These are phyloP conservation scores for Thumatha senex DNA, from an alignment of 2,888 invertebrate species.

Conservation along the genomic window DNA sequence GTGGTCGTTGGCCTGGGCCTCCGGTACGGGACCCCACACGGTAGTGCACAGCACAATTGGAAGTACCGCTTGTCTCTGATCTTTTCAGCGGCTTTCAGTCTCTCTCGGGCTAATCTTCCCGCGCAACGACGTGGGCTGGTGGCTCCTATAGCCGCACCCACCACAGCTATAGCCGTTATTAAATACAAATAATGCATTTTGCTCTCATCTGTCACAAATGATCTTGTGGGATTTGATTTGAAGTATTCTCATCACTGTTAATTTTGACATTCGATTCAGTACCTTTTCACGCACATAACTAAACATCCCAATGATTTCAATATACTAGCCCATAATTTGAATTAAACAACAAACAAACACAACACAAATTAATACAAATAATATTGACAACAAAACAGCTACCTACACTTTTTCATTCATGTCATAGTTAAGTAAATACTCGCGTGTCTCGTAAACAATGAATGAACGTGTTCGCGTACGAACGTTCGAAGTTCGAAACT, in stretches of 20 bases:
- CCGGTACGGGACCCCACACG: slow-evolving; percentile 53
- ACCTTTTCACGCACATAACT: too few species aligned
- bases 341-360: not conserved
- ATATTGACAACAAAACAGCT: not conserved
- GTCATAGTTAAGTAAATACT: not conserved
- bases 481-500: slow-evolving; percentile 9
- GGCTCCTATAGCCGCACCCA: slow-evolving; percentile 29
- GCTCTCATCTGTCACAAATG: slow-evolving; percentile 21
- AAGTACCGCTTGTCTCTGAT: slow-evolving; percentile 73
- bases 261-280: not conserved
- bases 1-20: slow-evolving; percentile 51
- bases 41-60: slow-evolving; percentile 63
- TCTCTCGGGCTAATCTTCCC: slow-evolving; percentile 67
- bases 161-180: slow-evolving; percentile 29
- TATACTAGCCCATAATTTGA: not conserved
- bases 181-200: slow-evolving; percentile 32
- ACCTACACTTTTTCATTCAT: slow-evolving; percentile 6
- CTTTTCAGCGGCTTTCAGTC: slow-evolving; percentile 76
- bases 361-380: not conserved
- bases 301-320: too few species aligned
- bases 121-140: slow-evolving; percentile 63
- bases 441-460: slow-evolving; percentile 11
- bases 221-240: slow-evolving; percentile 6
- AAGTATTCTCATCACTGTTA: slow-evolving; percentile 3
- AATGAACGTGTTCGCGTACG: slow-evolving; percentile 31